Percentiles rank a stretch among this genome's conserved stretches.
Evolutionary conservation across 1,140 invertebrate genomes (phyloP).

Genomic region (Andrena cerasifolii): DNA sequence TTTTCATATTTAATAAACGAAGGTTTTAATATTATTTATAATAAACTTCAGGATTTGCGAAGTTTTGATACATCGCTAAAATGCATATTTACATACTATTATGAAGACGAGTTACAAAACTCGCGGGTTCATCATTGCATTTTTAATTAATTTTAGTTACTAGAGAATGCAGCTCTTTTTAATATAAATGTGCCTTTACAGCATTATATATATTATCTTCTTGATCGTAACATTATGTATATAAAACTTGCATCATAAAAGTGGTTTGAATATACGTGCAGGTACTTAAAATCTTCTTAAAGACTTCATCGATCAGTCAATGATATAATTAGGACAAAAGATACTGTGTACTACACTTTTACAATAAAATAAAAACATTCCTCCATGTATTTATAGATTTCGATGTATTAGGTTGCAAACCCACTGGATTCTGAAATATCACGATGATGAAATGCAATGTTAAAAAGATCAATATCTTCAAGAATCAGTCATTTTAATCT

Average conservation of each 20-base stretch:
- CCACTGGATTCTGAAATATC: neutral
- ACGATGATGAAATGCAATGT: neutral
- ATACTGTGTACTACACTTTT: neutral
- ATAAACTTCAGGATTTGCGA: too few relatives aligned
- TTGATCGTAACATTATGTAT: conserved; percentile 17
- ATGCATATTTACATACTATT: neutral
- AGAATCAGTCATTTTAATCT: neutral
- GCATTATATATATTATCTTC: conserved; percentile 10
- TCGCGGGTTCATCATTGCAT: neutral
- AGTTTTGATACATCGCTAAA: too few relatives aligned
- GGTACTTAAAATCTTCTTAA: conserved; percentile 35
- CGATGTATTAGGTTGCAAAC: conserved; percentile 1
- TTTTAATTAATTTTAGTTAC: neutral
- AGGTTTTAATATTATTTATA: too few relatives aligned
- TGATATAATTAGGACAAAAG: conserved; percentile 15
- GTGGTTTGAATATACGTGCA: conserved; percentile 2
- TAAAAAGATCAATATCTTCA: neutral
- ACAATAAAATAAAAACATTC: conserved; percentile 41
- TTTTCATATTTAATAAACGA: conserved; percentile 11
- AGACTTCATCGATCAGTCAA: neutral
- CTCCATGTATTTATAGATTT: conserved; percentile 19
- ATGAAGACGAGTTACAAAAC: neutral
- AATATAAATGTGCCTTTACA: conserved; percentile 35
- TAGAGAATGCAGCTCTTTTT: neutral
- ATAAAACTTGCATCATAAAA: conserved; percentile 9